These are phyloP conservation scores for Euzophera pinguis DNA, from an alignment of 2,888 invertebrate genomes.

Conservation along the genomic window DNA sequence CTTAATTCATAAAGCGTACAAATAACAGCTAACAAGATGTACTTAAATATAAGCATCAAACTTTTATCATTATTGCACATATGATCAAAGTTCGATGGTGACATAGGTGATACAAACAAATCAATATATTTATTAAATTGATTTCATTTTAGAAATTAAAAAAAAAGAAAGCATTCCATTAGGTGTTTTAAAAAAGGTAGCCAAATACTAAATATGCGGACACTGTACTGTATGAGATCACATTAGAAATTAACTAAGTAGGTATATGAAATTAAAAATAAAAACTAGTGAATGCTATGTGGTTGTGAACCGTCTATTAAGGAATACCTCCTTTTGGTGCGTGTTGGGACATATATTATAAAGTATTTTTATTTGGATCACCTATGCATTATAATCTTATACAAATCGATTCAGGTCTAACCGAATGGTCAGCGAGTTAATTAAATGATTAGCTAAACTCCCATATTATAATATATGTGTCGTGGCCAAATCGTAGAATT, in stretches of 20 bases:
- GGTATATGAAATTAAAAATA: background rate
- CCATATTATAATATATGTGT: no score
- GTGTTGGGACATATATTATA: background rate
- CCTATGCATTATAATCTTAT: background rate
- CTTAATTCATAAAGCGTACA: constrained; percentile 4
- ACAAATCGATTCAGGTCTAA: constrained; percentile 13
- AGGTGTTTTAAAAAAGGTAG: background rate
- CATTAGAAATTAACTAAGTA: background rate
- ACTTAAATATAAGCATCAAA: constrained; percentile 9
- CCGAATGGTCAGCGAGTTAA: constrained; percentile 5
- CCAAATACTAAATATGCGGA: background rate
- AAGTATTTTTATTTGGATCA: background rate
- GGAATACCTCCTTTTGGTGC: background rate
- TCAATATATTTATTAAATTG: background rate
- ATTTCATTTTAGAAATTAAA: background rate
- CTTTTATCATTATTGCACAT: background rate
- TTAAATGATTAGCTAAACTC: constrained; percentile 1
- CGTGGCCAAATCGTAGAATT: no score
- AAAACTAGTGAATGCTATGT: background rate
- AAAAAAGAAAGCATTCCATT: background rate
- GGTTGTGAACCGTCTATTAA: background rate
- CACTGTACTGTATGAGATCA: background rate
- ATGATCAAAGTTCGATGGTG: constrained; percentile 6
- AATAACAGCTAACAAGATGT: constrained; percentile 12
- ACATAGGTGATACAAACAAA: background rate